These are phyloP conservation scores for Pseudomyrmex pallidus DNA, from an alignment of 1,140 invertebrate species.

Conservation along the genomic window DNA sequence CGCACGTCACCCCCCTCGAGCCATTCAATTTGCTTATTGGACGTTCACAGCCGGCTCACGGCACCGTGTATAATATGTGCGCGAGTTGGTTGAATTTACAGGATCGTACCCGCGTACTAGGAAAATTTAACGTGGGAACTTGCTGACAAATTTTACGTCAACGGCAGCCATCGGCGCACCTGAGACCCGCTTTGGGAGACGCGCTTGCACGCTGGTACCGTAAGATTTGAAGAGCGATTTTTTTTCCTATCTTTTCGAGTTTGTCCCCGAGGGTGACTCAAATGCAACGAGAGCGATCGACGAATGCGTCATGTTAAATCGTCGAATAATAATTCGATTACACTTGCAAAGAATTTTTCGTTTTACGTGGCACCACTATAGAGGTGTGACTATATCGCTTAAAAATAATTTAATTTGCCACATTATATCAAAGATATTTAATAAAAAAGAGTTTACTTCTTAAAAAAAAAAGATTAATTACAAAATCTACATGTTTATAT, in stretches of 20 bases:
- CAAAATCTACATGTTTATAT: background rate
- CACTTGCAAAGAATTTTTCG: background rate
- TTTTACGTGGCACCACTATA: background rate
- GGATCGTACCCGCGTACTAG: slow-evolving; percentile 6
- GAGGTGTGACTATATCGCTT: too few relatives aligned
- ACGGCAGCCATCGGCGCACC: slow-evolving; percentile 62
- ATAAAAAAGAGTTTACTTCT: background rate
- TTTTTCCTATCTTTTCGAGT: slow-evolving; percentile 7
- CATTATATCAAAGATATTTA: too few relatives aligned
- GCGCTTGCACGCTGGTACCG: slow-evolving; percentile 4
- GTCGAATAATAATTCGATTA: slow-evolving; percentile 31
- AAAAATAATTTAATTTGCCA: too few relatives aligned
- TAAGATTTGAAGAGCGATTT: slow-evolving; percentile 52
- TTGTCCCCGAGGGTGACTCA: background rate
- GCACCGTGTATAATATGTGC: slow-evolving; percentile 26
- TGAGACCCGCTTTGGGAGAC: slow-evolving; percentile 59
- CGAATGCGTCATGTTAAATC: slow-evolving; percentile 32
- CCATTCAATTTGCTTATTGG: slow-evolving; percentile 60
- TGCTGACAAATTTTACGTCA: slow-evolving; percentile 66
- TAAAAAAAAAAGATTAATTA: background rate
- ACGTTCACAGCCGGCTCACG: slow-evolving; percentile 46
- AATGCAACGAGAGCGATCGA: background rate
- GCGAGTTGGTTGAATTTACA: slow-evolving; percentile 55
- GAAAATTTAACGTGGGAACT: slow-evolving; percentile 46
- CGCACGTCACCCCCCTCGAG: slow-evolving; percentile 6